Conservation (phyloP, 1,140 invertebrate species). For the Chelonus insularis region DNA sequence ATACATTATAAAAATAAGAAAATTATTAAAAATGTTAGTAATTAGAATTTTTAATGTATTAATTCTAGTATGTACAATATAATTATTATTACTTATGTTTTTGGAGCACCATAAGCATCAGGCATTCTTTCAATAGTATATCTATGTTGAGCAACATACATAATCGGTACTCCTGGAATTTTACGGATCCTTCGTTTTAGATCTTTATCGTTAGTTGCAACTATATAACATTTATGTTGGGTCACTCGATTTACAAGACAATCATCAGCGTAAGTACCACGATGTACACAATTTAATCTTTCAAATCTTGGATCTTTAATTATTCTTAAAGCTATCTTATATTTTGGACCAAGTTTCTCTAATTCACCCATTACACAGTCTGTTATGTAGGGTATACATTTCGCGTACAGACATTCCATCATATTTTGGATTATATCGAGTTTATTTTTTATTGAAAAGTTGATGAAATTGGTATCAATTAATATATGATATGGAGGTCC, state of each 20-base stretch:
- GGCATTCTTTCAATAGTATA: conserved; percentile 98
- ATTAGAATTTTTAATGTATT: too few species aligned
- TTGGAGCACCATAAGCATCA: conserved; percentile 93
- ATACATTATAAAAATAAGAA: too few species aligned
- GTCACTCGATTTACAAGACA: conserved; percentile 95
- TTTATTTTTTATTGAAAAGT: conserved; percentile 99
- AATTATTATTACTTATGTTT: conserved; percentile 50
- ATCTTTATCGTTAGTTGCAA: conserved; percentile 98
- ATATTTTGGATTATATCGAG: conserved; percentile 95
- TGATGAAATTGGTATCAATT: conserved; percentile 98
- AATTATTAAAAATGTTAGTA: too few species aligned
- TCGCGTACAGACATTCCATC: conserved; percentile 99
- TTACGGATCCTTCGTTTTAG: conserved; percentile 94
- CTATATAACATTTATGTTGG: conserved; percentile 99
- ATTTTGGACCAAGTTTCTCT: conserved; percentile 95
- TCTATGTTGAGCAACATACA: conserved; percentile 92
- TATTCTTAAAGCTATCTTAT: conserved; percentile 93
- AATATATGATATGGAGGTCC: conserved; percentile 97
- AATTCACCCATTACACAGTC: conserved; percentile 99
- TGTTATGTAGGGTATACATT: conserved; percentile 97
- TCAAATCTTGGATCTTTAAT: conserved; percentile 95
- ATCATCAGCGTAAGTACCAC: conserved; percentile 99
- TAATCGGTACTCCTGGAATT: conserved; percentile 98
- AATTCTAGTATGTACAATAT: too few species aligned
- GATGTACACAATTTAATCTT: conserved; percentile 90